Conservation (phyloP, 1,140 invertebrate species). For the Popillia japonica region DNA sequence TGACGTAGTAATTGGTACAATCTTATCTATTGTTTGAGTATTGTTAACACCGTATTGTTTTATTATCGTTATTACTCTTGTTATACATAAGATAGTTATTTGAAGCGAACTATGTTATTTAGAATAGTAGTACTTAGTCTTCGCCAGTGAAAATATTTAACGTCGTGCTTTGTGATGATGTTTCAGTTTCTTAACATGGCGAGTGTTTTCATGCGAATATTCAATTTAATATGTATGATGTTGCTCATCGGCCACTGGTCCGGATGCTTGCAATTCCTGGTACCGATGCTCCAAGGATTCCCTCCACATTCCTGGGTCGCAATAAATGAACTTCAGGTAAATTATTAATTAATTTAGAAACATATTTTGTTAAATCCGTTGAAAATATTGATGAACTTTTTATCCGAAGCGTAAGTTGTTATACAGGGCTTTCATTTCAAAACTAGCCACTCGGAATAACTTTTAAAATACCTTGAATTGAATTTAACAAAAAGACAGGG, state of each 20-base stretch:
- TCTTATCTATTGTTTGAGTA: slow-evolving; percentile 29
- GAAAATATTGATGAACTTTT: too few relatives aligned
- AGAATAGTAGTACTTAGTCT: background rate
- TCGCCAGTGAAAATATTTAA: slow-evolving; percentile 16
- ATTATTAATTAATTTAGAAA: slow-evolving; percentile 35
- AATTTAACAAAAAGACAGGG: too few relatives aligned
- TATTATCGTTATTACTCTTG: background rate
- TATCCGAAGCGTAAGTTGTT: background rate
- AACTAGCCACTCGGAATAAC: too few relatives aligned
- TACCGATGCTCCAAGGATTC: slow-evolving; percentile 98
- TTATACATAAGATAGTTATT: slow-evolving; percentile 16
- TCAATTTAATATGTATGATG: slow-evolving; percentile 99
- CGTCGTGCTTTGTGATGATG: background rate
- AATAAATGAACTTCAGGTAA: slow-evolving; percentile 96
- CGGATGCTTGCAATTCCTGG: slow-evolving; percentile 97
- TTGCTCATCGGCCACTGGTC: slow-evolving; percentile 98
- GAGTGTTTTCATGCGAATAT: slow-evolving; percentile 99
- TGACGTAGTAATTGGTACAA: slow-evolving; percentile 23
- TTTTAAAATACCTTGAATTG: background rate
- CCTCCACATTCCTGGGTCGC: slow-evolving; percentile 98
- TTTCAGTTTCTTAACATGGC: slow-evolving; percentile 99
- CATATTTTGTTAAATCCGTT: too few relatives aligned
- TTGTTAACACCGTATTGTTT: slow-evolving; percentile 25
- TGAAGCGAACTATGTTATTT: slow-evolving; percentile 26
- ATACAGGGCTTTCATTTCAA: too few relatives aligned